phyloP scores from a whole-genome alignment of 2,888 invertebrate genomes.

The Mycalesis mineus region DNA sequence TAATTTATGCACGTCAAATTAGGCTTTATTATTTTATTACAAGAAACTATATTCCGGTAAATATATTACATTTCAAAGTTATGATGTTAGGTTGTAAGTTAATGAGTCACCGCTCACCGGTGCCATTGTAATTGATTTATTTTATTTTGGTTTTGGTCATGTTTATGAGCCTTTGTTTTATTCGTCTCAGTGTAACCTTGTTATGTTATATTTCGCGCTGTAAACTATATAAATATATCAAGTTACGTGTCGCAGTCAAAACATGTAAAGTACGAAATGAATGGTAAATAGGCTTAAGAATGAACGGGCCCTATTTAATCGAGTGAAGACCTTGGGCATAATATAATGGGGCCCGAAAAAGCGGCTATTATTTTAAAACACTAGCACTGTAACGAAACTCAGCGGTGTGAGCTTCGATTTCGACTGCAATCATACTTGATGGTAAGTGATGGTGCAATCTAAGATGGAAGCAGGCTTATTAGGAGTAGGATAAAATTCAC shows the following conservation, averaged over 20 bases:
- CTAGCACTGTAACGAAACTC: too few relatives aligned
- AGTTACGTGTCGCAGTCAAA: not conserved
- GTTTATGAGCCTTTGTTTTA: not conserved
- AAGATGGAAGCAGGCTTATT: too few relatives aligned
- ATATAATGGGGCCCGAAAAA: too few relatives aligned
- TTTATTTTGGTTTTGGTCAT: not conserved
- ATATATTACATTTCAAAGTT: not conserved
- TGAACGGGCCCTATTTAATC: too few relatives aligned
- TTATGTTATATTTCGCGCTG: not conserved
- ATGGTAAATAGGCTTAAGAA: too few relatives aligned
- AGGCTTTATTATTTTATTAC: not conserved
- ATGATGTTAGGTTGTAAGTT: not conserved
- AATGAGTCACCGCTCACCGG: constrained; percentile 1
- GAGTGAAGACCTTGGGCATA: too few relatives aligned
- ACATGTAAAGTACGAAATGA: not conserved
- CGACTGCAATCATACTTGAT: too few relatives aligned
- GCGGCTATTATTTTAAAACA: too few relatives aligned
- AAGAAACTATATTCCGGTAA: not conserved
- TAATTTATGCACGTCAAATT: not conserved
- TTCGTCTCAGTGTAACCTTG: not conserved
- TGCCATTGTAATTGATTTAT: not conserved
- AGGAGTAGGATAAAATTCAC: too few relatives aligned
- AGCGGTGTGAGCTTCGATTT: too few relatives aligned
- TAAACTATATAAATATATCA: not conserved
- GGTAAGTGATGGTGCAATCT: too few relatives aligned